Percentiles rank a stretch among this genome's conserved stretches.
Evolutionary conservation across 2,888 invertebrate species (phyloP).

Genomic region (Tanypteryx hageni): DNA sequence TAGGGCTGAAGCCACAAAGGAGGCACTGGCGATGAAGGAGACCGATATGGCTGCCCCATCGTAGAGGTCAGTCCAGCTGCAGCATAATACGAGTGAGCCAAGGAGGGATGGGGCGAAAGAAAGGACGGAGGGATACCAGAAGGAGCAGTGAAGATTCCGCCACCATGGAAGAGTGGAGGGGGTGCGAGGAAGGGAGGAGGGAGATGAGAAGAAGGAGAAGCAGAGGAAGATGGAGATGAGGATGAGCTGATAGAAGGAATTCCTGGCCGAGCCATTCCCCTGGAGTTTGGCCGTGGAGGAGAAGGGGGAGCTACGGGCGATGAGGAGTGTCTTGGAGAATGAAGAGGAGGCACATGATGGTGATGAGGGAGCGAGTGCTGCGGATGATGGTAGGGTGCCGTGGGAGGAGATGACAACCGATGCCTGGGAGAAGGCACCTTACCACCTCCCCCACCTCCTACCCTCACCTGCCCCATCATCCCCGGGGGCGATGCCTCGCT

Average conservation of each 20-base stretch:
- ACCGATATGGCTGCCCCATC: slow-evolving; percentile 66
- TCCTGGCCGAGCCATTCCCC: slow-evolving; percentile 34
- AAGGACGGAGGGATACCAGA: slow-evolving; percentile 20
- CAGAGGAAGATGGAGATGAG: slow-evolving; percentile 29
- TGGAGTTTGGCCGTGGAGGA: slow-evolving; percentile 34
- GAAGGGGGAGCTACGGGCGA: slow-evolving; percentile 66
- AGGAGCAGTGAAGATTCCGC: slow-evolving; percentile 3
- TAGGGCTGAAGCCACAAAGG: slow-evolving; percentile 68
- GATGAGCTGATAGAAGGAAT: slow-evolving; percentile 48
- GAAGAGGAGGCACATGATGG: slow-evolving; percentile 71
- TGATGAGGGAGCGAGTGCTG: slow-evolving; percentile 66
- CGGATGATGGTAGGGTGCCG: slow-evolving; percentile 61
- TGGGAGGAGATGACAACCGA: slow-evolving; percentile 57
- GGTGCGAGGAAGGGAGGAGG: slow-evolving; percentile 65
- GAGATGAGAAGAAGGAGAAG: slow-evolving; percentile 43
- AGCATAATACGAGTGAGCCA: slow-evolving; percentile 66
- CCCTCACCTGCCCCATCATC: slow-evolving; percentile 73
- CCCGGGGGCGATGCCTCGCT: slow-evolving; percentile 21
- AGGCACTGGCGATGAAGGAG: slow-evolving; percentile 67
- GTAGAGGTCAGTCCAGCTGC: slow-evolving; percentile 65
- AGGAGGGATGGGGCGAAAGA: slow-evolving; percentile 65
- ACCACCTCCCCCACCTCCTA: slow-evolving; percentile 66
- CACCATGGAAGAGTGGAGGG: slow-evolving; percentile 45
- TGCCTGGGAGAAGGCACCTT: slow-evolving; percentile 66
- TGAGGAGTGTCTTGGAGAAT: slow-evolving; percentile 68